A percentile compares a stretch with the other conserved stretches of the same genome.
Evolutionary conservation across 2,888 invertebrate genomes (phyloP).

Genomic region (Nephrotoma appendiculata): DNA sequence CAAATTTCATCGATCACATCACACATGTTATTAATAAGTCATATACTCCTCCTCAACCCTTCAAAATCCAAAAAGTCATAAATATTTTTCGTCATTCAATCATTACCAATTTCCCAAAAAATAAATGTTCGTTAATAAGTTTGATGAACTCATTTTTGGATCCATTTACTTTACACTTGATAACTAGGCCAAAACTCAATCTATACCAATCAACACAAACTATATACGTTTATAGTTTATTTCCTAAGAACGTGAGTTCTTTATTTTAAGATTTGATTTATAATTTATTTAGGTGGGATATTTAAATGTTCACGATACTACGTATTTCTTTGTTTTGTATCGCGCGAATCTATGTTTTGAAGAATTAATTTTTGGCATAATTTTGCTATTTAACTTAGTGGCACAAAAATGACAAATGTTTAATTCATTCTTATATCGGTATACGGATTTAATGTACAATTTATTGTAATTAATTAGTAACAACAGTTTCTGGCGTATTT

Average conservation of each 20-base stretch:
- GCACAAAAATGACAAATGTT: background rate
- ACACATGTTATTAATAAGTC: too few species aligned
- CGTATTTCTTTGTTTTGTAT: background rate
- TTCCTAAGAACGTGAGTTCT: background rate
- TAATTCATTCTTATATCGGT: background rate
- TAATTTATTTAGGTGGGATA: background rate
- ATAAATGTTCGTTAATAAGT: background rate
- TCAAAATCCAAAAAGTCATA: background rate
- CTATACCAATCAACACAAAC: background rate
- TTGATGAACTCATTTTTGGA: background rate
- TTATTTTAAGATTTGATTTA: background rate
- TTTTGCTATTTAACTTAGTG: background rate
- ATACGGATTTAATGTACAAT: background rate
- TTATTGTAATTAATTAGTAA: background rate
- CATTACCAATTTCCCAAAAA: background rate
- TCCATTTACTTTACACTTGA: background rate
- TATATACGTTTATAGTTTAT: background rate
- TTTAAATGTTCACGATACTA: background rate
- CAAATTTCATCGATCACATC: too few species aligned
- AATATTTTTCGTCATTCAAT: background rate
- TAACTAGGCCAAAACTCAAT: background rate
- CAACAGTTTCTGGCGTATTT: background rate
- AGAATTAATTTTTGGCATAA: background rate
- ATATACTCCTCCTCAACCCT: background rate
- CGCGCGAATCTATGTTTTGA: background rate